Conservation (phyloP, 2,888 invertebrate genomes). For the Drosophila leonis region DNA sequence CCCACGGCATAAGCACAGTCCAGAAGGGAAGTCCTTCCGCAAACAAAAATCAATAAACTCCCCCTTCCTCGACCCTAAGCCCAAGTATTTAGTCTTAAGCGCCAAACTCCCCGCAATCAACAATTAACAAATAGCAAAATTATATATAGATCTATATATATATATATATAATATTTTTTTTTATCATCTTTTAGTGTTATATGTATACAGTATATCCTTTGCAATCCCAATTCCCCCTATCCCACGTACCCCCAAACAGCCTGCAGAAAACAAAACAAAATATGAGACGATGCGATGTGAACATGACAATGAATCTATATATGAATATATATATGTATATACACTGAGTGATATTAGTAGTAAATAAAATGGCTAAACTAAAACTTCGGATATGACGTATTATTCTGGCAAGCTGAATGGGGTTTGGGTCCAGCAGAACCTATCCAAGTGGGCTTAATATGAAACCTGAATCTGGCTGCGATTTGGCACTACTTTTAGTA, state of each 20-base stretch:
- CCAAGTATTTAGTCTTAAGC: slow-evolving; percentile 75
- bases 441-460: neutral
- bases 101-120: slow-evolving; percentile 49
- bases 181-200: slow-evolving; percentile 74
- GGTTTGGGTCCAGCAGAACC: neutral
- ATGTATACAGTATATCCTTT: slow-evolving; percentile 54
- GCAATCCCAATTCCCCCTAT: slow-evolving; percentile 4
- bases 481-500: neutral
- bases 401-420: neutral
- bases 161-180: slow-evolving; percentile 49
- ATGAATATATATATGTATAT: slow-evolving; percentile 70
- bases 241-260: slow-evolving; percentile 3
- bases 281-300: slow-evolving; percentile 38
- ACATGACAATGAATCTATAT: slow-evolving; percentile 59
- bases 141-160: slow-evolving; percentile 10
- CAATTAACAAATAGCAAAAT: slow-evolving; percentile 53
- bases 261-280: slow-evolving; percentile 17
- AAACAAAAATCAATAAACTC: neutral
- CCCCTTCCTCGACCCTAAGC: slow-evolving; percentile 37
- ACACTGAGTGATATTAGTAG: slow-evolving; percentile 81
- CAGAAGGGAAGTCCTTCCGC: neutral
- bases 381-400: slow-evolving; percentile 14
- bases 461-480: neutral
- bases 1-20: slow-evolving; percentile 69
- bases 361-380: slow-evolving; percentile 78